Conservation (phyloP, 2,113 vertebrate species). For the Elachura formosa region DNA sequence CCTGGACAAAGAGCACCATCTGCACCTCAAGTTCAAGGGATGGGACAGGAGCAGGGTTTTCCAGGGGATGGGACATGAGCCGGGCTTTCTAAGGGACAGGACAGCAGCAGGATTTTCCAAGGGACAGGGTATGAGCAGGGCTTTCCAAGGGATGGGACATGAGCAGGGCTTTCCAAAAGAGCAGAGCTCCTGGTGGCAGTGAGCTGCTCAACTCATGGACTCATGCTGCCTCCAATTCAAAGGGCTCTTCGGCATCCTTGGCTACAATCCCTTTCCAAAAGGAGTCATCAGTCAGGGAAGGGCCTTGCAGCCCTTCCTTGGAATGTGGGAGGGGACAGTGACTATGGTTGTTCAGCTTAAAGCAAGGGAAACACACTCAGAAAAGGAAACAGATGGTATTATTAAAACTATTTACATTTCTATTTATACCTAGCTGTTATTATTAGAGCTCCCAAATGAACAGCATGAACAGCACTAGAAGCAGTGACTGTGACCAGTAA, state of each 20-base stretch:
- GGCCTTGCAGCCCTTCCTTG: neutral
- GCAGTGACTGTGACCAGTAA: neutral
- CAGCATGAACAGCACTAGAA: neutral
- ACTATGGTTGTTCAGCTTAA: neutral
- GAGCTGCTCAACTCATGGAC: neutral
- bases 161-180: neutral
- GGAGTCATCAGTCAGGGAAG: neutral
- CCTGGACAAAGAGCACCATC: neutral
- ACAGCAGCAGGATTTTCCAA: too few species aligned
- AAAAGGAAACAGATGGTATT: neutral
- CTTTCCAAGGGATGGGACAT: neutral
- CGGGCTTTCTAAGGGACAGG: neutral
- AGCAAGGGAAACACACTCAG: neutral
- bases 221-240: neutral
- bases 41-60: neutral
- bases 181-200: neutral
- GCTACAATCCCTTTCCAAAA: neutral
- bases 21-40: neutral
- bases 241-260: neutral
- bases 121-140: rapidly evolving
- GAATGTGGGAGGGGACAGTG: neutral
- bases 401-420: neutral
- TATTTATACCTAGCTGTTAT: neutral
- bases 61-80: neutral
- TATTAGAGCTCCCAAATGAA: neutral